These are phyloP conservation scores for Patiria miniata DNA, from an alignment of 35 echinoderm and acorn worm genomes.

Conservation along the genomic window DNA sequence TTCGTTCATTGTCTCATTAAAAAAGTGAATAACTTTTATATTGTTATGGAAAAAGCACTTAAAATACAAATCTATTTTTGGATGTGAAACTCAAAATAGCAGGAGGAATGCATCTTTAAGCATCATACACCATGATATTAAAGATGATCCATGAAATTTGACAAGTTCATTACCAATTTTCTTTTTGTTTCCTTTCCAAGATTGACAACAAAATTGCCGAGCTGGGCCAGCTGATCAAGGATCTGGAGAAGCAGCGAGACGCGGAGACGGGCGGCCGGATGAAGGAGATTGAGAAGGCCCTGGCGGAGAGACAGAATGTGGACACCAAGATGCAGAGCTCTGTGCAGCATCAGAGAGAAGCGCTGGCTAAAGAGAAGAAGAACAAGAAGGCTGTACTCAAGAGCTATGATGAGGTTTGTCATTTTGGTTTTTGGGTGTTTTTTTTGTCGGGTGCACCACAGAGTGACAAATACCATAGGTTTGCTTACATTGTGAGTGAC, in stretches of 20 bases:
- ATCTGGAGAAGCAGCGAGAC: constrained; percentile 83
- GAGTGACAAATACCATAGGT: too few species aligned
- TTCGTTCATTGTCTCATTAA: too few species aligned
- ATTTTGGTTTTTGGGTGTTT: too few species aligned
- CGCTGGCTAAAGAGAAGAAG: constrained; percentile 90
- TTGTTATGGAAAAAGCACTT: too few species aligned
- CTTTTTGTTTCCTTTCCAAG: constrained; percentile 9
- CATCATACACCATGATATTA: too few species aligned
- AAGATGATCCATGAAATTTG: too few species aligned
- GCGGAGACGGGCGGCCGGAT: constrained; percentile 78
- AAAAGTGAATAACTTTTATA: too few species aligned
- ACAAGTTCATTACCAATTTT: not conserved
- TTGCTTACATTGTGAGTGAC: too few species aligned
- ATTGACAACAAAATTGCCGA: constrained; percentile 81
- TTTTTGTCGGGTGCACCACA: too few species aligned
- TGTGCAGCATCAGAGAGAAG: constrained; percentile 75
- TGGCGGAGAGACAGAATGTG: constrained; percentile 73
- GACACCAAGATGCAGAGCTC: constrained; percentile 94
- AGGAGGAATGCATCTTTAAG: too few species aligned
- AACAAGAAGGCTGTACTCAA: constrained; percentile 91
- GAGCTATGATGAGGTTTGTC: constrained; percentile 82
- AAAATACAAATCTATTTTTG: too few species aligned
- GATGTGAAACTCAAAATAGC: too few species aligned
- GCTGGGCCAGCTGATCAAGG: constrained; percentile 56
- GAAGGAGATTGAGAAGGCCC: constrained; percentile 69